phyloP scores from a whole-genome alignment of 2,797 vertebrate species.

The Odontamblyopus lacepedii region DNA sequence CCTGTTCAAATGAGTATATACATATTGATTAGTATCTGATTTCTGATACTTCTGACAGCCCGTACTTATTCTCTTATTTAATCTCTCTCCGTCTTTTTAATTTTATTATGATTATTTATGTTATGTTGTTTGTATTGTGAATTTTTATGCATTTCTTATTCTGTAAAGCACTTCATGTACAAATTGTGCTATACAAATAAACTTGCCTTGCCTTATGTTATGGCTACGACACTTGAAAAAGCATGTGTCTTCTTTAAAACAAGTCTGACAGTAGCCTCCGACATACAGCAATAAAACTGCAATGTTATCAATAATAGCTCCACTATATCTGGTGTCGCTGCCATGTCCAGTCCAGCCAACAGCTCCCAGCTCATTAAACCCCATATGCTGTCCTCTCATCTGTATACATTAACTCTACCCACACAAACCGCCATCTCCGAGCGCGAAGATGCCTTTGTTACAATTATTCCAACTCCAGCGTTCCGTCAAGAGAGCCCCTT shows the following conservation, averaged over 20 bases:
- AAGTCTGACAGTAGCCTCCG: neutral
- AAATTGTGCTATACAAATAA: no score
- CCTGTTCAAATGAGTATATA: no score
- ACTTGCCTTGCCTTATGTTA: no score
- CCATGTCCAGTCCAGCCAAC: neutral
- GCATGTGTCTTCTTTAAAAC: neutral
- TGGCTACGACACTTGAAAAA: no score
- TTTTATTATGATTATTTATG: no score
- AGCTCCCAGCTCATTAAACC: constrained; percentile 7
- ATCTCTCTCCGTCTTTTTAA: no score
- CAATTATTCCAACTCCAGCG: neutral
- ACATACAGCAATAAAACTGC: neutral
- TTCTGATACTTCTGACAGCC: no score
- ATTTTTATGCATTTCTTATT: no score
- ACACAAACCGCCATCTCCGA: constrained; percentile 12
- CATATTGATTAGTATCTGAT: no score
- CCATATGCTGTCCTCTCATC: constrained; percentile 11
- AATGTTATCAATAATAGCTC: neutral
- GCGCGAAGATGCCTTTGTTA: constrained; percentile 25
- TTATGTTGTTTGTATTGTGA: no score
- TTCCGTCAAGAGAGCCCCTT: constrained; percentile 38
- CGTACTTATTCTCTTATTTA: no score
- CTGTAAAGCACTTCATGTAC: no score
- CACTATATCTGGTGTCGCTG: neutral
- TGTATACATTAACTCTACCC: constrained; percentile 24